Conservation (phyloP, 2,888 invertebrate genomes). For the Epinotia demarniana region DNA sequence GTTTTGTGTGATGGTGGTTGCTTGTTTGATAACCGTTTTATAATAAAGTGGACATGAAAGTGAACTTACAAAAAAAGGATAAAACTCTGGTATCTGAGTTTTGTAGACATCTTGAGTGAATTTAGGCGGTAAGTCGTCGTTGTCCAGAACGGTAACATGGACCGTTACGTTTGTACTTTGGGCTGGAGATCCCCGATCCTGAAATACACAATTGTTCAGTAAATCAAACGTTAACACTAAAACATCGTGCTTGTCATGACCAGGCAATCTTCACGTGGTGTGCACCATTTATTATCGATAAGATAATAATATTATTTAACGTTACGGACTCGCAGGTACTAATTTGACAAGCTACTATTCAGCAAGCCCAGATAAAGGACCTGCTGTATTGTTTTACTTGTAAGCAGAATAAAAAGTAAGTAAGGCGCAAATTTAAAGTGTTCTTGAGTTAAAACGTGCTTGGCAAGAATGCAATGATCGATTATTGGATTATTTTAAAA, state of each 20-base stretch:
- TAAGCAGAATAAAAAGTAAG: constrained; percentile 11
- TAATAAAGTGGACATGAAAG: neutral
- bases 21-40: too few relatives aligned
- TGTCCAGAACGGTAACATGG: constrained; percentile 89
- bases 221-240: neutral
- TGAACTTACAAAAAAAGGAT: constrained; percentile 89
- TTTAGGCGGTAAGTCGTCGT: constrained; percentile 92
- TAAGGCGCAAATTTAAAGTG: constrained; percentile 15
- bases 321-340: too few relatives aligned
- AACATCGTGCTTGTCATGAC: too few relatives aligned
- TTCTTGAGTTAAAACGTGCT: constrained; percentile 17
- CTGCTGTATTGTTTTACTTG: too few relatives aligned
- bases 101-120: constrained; percentile 92
- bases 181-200: constrained; percentile 93
- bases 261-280: too few relatives aligned
- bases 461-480: constrained; percentile 26
- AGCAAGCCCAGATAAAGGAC: neutral
- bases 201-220: constrained; percentile 50
- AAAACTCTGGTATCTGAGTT: constrained; percentile 92
- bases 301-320: too few relatives aligned
- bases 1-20: too few relatives aligned
- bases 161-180: constrained; percentile 89
- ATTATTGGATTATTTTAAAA: constrained; percentile 19
- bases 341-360: neutral
- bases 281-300: too few relatives aligned